Evolutionary conservation across 2,888 invertebrate genomes (phyloP).

Genomic region (Oeneis ivallda): DNA sequence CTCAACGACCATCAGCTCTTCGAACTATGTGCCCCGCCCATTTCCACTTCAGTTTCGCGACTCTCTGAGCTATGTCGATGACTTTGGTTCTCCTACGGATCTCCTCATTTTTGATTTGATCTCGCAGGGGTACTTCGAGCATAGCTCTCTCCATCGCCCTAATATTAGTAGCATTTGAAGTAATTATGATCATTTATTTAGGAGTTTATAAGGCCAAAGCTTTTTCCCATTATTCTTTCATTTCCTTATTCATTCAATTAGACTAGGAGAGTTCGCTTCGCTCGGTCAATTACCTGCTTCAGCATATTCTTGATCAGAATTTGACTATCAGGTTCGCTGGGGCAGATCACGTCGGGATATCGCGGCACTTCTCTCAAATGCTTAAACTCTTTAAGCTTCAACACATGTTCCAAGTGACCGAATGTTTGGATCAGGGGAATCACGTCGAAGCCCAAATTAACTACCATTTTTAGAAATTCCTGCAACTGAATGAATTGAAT

Average conservation of each 20-base stretch:
- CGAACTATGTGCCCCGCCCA: too few species aligned
- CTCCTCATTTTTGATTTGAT: too few species aligned
- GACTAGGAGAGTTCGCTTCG: too few species aligned
- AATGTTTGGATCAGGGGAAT: conserved; percentile 93
- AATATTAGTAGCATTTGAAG: too few species aligned
- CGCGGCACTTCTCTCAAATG: conserved; percentile 84
- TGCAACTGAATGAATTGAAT: conserved; percentile 50
- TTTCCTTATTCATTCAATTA: not conserved
- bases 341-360: conserved; percentile 86
- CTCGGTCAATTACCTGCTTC: conserved; percentile 79
- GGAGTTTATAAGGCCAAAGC: too few species aligned
- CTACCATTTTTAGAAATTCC: conserved; percentile 67
- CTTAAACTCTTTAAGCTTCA: conserved; percentile 86
- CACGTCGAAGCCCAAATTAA: conserved; percentile 82
- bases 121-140: too few species aligned
- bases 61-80: too few species aligned
- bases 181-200: not conserved
- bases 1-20: too few species aligned
- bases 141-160: too few species aligned
- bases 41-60: too few species aligned
- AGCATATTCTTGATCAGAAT: conserved; percentile 85
- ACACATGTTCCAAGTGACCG: conserved; percentile 90
- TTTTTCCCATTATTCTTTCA: too few species aligned
- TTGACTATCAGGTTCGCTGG: conserved; percentile 82
- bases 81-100: too few species aligned